Percentiles rank a stretch among this genome's conserved stretches.
These are phyloP conservation scores for Andrena trimmerana DNA, from an alignment of 2,888 invertebrate genomes.

Conservation along the genomic window DNA sequence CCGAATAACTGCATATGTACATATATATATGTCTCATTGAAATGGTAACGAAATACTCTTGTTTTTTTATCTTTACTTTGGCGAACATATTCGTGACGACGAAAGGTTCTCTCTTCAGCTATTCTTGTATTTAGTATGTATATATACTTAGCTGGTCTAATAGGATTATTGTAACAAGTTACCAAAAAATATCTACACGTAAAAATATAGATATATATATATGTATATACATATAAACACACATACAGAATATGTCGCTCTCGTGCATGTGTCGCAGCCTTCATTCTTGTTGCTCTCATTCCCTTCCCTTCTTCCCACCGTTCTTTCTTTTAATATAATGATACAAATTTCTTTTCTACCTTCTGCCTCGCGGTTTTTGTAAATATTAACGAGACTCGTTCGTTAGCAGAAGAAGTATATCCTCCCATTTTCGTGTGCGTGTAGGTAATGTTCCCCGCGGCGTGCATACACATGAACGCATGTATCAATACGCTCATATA, in stretches of 20 bases:
- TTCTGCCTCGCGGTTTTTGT: constrained; percentile 6
- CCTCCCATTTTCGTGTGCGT: constrained; percentile 52
- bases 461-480: constrained; percentile 31
- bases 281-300: not conserved
- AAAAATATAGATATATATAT: constrained; percentile 77
- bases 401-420: constrained; percentile 45
- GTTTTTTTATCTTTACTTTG: constrained; percentile 1
- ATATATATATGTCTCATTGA: constrained; percentile 15
- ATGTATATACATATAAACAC: constrained; percentile 64
- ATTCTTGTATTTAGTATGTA: constrained; percentile 68
- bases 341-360: constrained; percentile 27
- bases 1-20: constrained; percentile 10
- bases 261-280: constrained; percentile 38
- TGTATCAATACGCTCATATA: constrained; percentile 1
- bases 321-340: constrained; percentile 32
- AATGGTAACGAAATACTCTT: constrained; percentile 37
- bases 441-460: constrained; percentile 41
- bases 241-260: constrained; percentile 59
- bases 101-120: constrained; percentile 47
- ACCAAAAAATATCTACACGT: constrained; percentile 83
- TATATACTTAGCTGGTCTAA: constrained; percentile 66
- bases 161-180: constrained; percentile 78
- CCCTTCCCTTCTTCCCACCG: not conserved
- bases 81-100: constrained; percentile 43
- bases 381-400: constrained; percentile 57